Base-by-base conservation (phyloP, 2,797 vertebrate species). In the Gambelia wislizenii region DNA sequence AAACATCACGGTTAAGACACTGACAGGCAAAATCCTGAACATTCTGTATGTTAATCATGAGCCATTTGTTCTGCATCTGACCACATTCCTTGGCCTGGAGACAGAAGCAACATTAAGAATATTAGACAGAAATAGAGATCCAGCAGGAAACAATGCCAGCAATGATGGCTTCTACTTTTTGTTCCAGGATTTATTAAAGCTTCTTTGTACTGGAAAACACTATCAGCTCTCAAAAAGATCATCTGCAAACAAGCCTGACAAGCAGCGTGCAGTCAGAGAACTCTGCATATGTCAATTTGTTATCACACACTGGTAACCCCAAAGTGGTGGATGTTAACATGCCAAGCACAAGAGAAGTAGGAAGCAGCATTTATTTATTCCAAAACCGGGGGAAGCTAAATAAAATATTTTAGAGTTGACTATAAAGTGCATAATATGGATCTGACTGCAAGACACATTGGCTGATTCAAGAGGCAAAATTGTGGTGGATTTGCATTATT, bases 1-100 rank as follows among this genome's bases (percentile, higher is more conserved):
- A 99, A 30, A 99, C 99, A 0, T 99, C 99, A 0, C 99, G 97
- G 95, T 99, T 99, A 88, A 99, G 97, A 94, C 99, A 99, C 95
- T 99, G 99, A 93, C 99, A 99, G 80, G 99, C 98, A 85, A 99
- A 99, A 94, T 99, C 99, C 92, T 99, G 99, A 85, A 99, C 99
- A 7, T 99, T 99, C 92, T 99, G 99, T 93, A 99, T 99, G 96
- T 99, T 99, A 95, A 99, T 99, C 99, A 99, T 99, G 74, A 99
- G 97, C 99, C 99, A 99, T 87, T 99, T 99, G 97, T 99, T 99
- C 96, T 99, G 98, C 96, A 99, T 97, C 95, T 99, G 99, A 88
- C 99, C 99, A 86, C 98, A 98, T 90, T 99, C 98, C 96, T 99
- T 99, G 87, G 99, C 99, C 99, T 99, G 80, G 2, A 95, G 93